A percentile compares a stretch with the other conserved stretches of the same genome.
Evolutionary conservation across 1,140 invertebrate genomes (phyloP).

Genomic region (Zaprionus inermis): DNA sequence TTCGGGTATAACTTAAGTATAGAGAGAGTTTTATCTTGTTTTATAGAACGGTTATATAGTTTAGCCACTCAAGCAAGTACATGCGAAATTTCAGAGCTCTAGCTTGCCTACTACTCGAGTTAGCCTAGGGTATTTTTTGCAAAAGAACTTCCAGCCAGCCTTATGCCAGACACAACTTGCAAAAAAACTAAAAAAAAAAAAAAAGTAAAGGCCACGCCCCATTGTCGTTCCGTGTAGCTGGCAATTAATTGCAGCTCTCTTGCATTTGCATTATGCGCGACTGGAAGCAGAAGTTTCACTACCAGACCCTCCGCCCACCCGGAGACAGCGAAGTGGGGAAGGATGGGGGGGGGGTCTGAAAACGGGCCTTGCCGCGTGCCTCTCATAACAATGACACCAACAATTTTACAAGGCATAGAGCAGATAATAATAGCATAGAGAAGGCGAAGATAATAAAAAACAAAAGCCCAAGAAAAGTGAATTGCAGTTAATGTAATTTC

Average conservation of each 20-base stretch:
- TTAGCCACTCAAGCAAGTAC: not conserved
- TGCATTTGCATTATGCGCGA: conserved; percentile 52
- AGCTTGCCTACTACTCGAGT: not conserved
- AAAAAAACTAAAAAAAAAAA: not conserved
- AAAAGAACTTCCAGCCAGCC: conserved; percentile 1
- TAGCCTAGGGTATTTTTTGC: conserved; percentile 19
- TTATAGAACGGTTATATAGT: not conserved
- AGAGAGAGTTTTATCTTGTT: not conserved
- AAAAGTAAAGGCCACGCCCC: conserved; percentile 45
- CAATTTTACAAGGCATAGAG: conserved; percentile 80
- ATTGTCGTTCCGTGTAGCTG: conserved; percentile 30
- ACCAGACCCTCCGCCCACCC: not conserved
- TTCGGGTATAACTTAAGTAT: not conserved
- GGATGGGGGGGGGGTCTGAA: too few species aligned
- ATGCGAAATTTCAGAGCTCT: not conserved
- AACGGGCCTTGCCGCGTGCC: conserved; percentile 52
- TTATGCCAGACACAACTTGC: conserved; percentile 29
- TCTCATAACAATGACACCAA: conserved; percentile 69
- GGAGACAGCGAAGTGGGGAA: too few species aligned
- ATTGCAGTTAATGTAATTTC: conserved; percentile 76
- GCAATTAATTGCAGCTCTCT: conserved; percentile 69
- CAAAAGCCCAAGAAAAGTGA: conserved; percentile 65
- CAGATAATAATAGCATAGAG: conserved; percentile 69
- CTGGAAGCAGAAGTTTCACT: conserved; percentile 57
- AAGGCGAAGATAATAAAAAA: conserved; percentile 29